Evolutionary conservation across 2,888 invertebrate genomes (phyloP).

Genomic region (Myathropa florea): DNA sequence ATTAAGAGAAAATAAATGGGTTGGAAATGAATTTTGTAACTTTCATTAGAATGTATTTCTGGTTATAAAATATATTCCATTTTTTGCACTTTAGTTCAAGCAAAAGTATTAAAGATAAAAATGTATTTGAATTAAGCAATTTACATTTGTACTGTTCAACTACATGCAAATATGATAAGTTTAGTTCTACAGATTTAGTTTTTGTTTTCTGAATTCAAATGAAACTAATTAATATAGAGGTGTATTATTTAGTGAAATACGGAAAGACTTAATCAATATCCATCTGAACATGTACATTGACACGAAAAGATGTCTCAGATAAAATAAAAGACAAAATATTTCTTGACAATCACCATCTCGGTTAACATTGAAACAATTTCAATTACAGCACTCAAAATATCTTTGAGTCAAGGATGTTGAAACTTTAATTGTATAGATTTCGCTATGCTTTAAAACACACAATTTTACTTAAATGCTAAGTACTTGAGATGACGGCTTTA

Average conservation of each 20-base stretch:
- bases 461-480: conserved; percentile 42
- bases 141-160: too few relatives aligned
- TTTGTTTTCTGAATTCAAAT: too few relatives aligned
- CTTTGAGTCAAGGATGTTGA: conserved; percentile 45
- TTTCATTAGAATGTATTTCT: neutral
- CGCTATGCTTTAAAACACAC: conserved; percentile 28
- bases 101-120: too few relatives aligned
- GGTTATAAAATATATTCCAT: neutral
- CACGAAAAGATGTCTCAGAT: neutral
- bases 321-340: conserved; percentile 8
- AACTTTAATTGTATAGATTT: conserved; percentile 4
- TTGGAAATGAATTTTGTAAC: neutral
- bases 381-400: conserved; percentile 46
- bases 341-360: conserved; percentile 26
- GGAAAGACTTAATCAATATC: too few relatives aligned
- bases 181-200: too few relatives aligned
- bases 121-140: too few relatives aligned
- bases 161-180: too few relatives aligned
- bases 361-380: conserved; percentile 34
- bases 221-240: too few relatives aligned
- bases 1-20: neutral
- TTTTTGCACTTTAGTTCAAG: neutral
- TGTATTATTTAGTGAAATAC: too few relatives aligned
- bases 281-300: too few relatives aligned
- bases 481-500: conserved; percentile 38